These are phyloP conservation scores for Hormaphis cornu DNA, from an alignment of 1,140 invertebrate genomes.

Conservation along the genomic window DNA sequence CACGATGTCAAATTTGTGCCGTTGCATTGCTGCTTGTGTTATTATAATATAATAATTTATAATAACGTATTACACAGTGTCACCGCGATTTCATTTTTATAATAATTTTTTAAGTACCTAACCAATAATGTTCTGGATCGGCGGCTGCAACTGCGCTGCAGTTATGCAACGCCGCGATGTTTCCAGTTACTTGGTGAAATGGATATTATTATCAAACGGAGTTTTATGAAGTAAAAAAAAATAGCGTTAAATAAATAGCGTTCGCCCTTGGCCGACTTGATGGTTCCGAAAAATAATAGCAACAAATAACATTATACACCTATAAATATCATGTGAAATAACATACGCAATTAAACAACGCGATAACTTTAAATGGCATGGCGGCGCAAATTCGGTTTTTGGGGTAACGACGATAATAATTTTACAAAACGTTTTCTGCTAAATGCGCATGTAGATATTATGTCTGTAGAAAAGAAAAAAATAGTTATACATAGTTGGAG, in stretches of 20 bases:
- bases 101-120: constrained; percentile 9
- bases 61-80: no score
- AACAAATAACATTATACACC: neutral
- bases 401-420: neutral
- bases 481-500: no score
- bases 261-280: constrained; percentile 27
- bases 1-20: no score
- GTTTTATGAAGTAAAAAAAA: constrained; percentile 24
- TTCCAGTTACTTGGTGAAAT: constrained; percentile 26
- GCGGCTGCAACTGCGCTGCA: no score
- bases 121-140: constrained; percentile 21
- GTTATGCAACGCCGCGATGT: constrained; percentile 4
- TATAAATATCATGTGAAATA: neutral
- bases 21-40: no score
- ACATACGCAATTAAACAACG: neutral
- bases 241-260: neutral
- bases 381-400: neutral
- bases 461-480: no score
- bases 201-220: constrained; percentile 24
- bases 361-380: neutral
- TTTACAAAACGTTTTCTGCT: neutral
- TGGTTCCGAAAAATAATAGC: neutral
- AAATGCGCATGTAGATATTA: neutral
- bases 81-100: neutral
- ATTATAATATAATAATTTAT: no score